Evolutionary conservation across 2,797 vertebrate genomes (phyloP).

Genomic region (Setipinna tenuifilis): DNA sequence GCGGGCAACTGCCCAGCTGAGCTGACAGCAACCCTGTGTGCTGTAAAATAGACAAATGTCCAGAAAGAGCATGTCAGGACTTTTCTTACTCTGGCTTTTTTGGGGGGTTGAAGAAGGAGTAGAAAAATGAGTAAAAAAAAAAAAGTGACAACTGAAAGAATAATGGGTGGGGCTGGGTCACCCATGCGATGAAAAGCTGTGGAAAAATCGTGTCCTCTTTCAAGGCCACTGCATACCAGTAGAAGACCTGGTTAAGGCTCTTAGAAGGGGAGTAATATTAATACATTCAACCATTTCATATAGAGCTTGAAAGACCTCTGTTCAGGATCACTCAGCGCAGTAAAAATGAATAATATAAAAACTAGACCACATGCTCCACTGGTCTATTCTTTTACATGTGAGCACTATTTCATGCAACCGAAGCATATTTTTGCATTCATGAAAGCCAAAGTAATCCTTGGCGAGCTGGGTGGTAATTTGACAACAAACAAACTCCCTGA

Average conservation of each 20-base stretch:
- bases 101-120: not conserved
- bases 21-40: not conserved
- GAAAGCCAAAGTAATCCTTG: not conserved
- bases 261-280: not conserved
- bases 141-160: not conserved
- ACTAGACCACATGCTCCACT: not conserved
- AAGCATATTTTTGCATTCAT: constrained; percentile 13
- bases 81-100: no score
- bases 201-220: not conserved
- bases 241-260: not conserved
- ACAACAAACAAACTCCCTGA: not conserved
- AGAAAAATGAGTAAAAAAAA: not conserved
- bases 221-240: not conserved
- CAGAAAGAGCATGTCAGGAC: not conserved
- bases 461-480: not conserved
- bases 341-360: not conserved
- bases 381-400: not conserved
- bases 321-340: not conserved
- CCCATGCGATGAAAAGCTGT: not conserved
- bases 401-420: not conserved
- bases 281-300: not conserved
- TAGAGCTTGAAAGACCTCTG: not conserved
- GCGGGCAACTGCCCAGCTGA: not conserved
- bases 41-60: not conserved
- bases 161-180: not conserved